These are phyloP conservation scores for Microcebus jonahi DNA, from an alignment of 2,113 vertebrate species.

Conservation along the genomic window DNA sequence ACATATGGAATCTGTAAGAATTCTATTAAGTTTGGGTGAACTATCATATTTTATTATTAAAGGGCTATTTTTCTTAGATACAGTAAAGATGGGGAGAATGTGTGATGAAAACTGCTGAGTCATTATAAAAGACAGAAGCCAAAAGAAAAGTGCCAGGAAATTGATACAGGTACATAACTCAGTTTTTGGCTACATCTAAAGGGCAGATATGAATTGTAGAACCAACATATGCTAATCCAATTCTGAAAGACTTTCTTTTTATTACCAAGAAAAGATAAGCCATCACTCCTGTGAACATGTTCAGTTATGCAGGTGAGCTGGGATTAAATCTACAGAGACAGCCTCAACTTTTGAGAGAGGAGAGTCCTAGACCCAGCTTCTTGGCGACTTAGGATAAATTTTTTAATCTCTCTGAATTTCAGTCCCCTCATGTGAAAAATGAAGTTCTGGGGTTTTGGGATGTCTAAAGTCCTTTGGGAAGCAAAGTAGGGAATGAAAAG, in stretches of 20 bases:
- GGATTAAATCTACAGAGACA: background rate
- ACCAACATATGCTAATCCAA: background rate
- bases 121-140: background rate
- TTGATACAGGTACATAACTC: background rate
- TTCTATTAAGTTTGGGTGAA: background rate
- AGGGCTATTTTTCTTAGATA: background rate
- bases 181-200: background rate
- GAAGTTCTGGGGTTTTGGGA: background rate
- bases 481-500: background rate
- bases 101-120: constrained; percentile 8
- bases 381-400: background rate
- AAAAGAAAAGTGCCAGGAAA: background rate
- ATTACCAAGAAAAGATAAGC: background rate
- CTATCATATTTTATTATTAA: constrained; percentile 10
- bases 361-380: background rate
- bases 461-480: background rate
- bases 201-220: background rate
- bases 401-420: background rate
- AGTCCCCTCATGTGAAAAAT: background rate
- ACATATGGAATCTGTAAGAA: constrained; percentile 10
- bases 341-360: background rate
- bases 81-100: background rate
- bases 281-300: background rate
- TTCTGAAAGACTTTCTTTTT: background rate
- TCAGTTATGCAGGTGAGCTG: background rate